Conservation (phyloP, 53 echinoderm and acorn worm species). For the Astropecten irregularis region DNA sequence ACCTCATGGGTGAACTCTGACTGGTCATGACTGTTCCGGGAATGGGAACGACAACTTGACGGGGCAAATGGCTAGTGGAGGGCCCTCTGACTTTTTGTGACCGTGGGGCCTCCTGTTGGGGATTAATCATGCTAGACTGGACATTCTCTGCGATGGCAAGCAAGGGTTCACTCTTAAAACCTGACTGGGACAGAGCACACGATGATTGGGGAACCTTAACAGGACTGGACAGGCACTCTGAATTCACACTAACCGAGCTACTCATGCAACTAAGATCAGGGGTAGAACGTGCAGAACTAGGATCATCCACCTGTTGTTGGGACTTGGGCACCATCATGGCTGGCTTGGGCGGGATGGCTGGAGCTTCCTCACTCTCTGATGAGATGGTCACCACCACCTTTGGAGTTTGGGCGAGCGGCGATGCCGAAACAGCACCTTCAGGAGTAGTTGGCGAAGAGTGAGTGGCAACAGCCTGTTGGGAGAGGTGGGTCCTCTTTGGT, state of each 20-base stretch:
- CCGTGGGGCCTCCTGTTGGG: background rate
- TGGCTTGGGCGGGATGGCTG: constrained; percentile 50
- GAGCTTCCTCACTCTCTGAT: constrained; percentile 12
- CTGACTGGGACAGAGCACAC: constrained; percentile 33
- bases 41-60: background rate
- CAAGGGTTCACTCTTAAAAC: constrained; percentile 58
- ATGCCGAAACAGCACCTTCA: background rate
- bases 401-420: background rate
- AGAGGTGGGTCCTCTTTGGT: constrained; percentile 76
- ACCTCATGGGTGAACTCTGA: constrained; percentile 44
- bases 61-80: background rate
- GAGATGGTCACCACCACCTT: constrained; percentile 26
- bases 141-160: constrained; percentile 35
- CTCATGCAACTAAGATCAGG: constrained; percentile 36
- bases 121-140: constrained; percentile 19
- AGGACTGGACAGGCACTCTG: constrained; percentile 34
- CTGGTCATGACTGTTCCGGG: constrained; percentile 32
- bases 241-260: constrained; percentile 52
- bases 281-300: constrained; percentile 54
- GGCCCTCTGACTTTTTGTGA: background rate
- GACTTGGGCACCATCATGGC: constrained; percentile 28
- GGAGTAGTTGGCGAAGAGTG: constrained; percentile 35
- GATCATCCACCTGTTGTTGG: constrained; percentile 34
- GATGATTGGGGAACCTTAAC: constrained; percentile 1
- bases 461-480: constrained; percentile 58